These are phyloP conservation scores for Cantharis rufa DNA, from an alignment of 2,888 invertebrate species.

Conservation along the genomic window DNA sequence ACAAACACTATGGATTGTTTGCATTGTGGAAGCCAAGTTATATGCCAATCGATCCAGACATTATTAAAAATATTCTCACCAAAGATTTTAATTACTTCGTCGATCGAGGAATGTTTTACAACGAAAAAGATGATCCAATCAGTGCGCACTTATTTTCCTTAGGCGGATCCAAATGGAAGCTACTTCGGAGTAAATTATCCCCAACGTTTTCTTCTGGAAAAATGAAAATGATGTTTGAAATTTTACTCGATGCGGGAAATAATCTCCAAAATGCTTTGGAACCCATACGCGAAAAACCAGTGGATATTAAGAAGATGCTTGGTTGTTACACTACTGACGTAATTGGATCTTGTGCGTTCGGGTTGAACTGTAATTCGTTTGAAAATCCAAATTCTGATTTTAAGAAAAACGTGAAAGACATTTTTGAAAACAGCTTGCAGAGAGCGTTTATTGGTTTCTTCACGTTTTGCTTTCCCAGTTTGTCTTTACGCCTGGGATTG, in stretches of 20 bases:
- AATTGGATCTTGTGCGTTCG: slow-evolving; percentile 64
- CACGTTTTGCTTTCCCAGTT: not conserved
- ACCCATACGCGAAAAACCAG: slow-evolving; percentile 41
- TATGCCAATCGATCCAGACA: not conserved
- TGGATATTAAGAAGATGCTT: slow-evolving; percentile 55
- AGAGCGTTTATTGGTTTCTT: not conserved
- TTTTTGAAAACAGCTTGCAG: not conserved
- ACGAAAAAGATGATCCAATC: slow-evolving; percentile 61
- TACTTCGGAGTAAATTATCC: slow-evolving; percentile 52
- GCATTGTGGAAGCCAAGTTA: not conserved
- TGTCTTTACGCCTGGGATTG: not conserved
- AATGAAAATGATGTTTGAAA: slow-evolving; percentile 53
- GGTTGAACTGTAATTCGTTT: slow-evolving; percentile 52
- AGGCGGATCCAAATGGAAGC: slow-evolving; percentile 64
- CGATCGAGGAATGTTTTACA: slow-evolving; percentile 62
- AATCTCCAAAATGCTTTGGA: not conserved
- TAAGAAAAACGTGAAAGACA: slow-evolving; percentile 5
- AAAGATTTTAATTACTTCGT: slow-evolving; percentile 64
- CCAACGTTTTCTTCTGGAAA: slow-evolving; percentile 6
- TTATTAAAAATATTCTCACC: slow-evolving; percentile 54
- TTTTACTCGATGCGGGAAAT: slow-evolving; percentile 14
- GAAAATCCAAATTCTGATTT: slow-evolving; percentile 56
- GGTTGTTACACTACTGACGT: slow-evolving; percentile 61
- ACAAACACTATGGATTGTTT: slow-evolving; percentile 7
- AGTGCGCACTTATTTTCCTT: slow-evolving; percentile 62